These are phyloP conservation scores for Eurosta solidaginis DNA, from an alignment of 1,140 invertebrate genomes.

Conservation along the genomic window DNA sequence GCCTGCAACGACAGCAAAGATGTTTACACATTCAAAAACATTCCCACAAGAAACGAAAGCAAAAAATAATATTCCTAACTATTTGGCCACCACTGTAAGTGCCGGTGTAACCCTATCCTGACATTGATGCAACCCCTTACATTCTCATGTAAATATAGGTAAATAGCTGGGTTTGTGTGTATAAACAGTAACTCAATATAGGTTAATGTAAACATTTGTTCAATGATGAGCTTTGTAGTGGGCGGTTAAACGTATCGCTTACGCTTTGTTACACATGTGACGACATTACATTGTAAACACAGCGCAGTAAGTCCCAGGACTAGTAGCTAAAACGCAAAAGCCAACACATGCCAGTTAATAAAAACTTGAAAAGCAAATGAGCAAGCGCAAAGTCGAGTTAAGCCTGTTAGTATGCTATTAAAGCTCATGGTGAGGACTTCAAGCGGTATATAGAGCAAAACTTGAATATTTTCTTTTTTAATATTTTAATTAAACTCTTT, in stretches of 20 bases:
- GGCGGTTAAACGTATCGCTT: conserved; percentile 38
- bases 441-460: background rate
- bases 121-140: background rate
- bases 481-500: background rate
- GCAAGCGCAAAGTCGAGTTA: background rate
- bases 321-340: background rate
- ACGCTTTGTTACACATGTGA: conserved; percentile 58
- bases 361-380: background rate
- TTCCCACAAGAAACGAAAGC: too few relatives aligned
- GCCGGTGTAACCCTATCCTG: background rate
- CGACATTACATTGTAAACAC: conserved; percentile 47
- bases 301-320: background rate
- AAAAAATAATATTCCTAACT: background rate
- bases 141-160: background rate
- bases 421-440: background rate
- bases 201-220: background rate
- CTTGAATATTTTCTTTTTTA: background rate
- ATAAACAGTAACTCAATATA: background rate
- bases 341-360: background rate
- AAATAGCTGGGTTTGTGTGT: background rate
- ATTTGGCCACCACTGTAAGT: background rate
- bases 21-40: too few relatives aligned
- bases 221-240: background rate
- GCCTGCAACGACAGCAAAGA: too few relatives aligned
- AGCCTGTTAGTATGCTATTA: background rate